Evolutionary conservation across 2,113 vertebrate species (phyloP), one percentile per base, ranked within the genome.

Genomic region (Chaenogobius annularis): DNA sequence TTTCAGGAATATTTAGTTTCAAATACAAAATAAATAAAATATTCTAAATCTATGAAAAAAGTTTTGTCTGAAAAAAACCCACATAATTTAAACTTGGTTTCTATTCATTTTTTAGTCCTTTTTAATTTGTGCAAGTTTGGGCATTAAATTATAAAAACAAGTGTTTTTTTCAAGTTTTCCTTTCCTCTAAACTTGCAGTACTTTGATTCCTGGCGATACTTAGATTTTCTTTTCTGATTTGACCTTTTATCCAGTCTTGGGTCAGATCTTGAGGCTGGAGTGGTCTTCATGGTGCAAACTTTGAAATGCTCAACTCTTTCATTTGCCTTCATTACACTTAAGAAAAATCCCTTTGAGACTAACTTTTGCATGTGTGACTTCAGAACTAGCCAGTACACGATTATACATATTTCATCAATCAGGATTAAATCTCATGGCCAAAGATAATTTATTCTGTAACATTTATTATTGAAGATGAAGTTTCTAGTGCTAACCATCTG

Each of bases 381-480:
- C 58, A 31, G 58, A 61, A 35, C 23, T 35, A 17, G 58, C 26
- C 15, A 0, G 58, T 61, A 61, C 58, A 61, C 15, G 23, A 61
- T 61, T 61, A 35, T 61, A 35, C 58, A 61, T 61, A 61, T 61
- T 61, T 61, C 58, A 61, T 61, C 56, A 62, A 62, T 62, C 61
- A 40, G 17, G 35, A 11, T 40, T 17, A 63, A 63, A 69, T 80
- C 50, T 58, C 3, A 56, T 20, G 56, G 50, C 48, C 58, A 7
- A 46, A 66, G 40, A 46, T 56, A 37, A 37, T 46, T 43, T 14
- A 71, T 62, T 50, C 48, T 22, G 17, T 74, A 20, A 26, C n/a
- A 62, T 61, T 69, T 46, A 71, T 80, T 87, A 43, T 68, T 50
- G 62, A 80, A 68, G 73, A 46, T 65, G 77, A 77, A 72, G 43